Base-by-base conservation (phyloP, 92 coral and sea anemone genomes). In the Parazoanthus darwini region DNA sequence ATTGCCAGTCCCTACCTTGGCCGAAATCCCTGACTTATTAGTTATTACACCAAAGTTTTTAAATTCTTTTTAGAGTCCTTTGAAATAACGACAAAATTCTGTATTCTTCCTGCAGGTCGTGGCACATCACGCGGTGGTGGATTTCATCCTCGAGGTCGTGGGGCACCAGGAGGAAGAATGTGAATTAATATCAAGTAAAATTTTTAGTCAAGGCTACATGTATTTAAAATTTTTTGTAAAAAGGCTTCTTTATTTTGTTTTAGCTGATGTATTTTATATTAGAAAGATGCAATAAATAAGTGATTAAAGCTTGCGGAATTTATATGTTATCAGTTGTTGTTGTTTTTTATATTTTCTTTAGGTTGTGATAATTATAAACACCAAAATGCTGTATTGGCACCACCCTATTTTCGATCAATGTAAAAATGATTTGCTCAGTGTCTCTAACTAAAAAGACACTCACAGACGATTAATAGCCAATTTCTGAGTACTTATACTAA, bases 111-210 rank as follows among this genome's bases (percentile, higher is more conserved):
- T 44, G 20, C 75, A 84, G 87, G 87, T 67, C 79, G 87, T 71
- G 87, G 79, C 79, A 71, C 87, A 48, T 84, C 87, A 84, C 87
- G 87, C 50, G 87, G 87, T 0, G 65, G 87, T 42, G 56, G 56
- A 14, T 46, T 84, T 29, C 87, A 70, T 20, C 87, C 87, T 43
- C 87, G 87, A 70, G 87, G 87, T 71, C 87, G 79, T 33, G 87
- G 87, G 39, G 44, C 87, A 20, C 68, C 78, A 70, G 87, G 87
- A 84, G 87, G 87, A 54, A 71, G 87, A 84, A 70, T 48, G 87
- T 84, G 79, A 84, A 71, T 46, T 70, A 8, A 3, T 26, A n/a
- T 71, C 23, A 13, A 72, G 51, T 23, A 71, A 15, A 43, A 42
- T 66, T 82, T 68, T 70, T 71, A 84, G 59, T 25, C 65, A 3